Evolutionary conservation across 2,888 invertebrate genomes (phyloP).

Genomic region (Heliconius cydno): DNA sequence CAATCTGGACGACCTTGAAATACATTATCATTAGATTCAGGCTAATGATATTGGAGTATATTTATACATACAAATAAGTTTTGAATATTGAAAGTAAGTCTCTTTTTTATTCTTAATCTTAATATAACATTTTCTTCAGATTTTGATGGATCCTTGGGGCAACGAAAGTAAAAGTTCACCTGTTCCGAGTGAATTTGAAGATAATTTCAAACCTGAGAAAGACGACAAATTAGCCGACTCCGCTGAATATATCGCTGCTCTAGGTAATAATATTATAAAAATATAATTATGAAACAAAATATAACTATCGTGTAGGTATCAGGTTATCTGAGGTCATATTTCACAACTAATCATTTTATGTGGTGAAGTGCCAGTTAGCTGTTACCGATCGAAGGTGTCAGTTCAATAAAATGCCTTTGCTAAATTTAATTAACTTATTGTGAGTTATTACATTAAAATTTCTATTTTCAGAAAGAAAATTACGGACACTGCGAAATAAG

Average conservation of each 20-base stretch:
- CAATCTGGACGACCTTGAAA: slow-evolving; percentile 7
- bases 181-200: slow-evolving; percentile 79
- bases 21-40: neutral
- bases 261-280: slow-evolving; percentile 78
- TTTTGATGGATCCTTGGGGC: slow-evolving; percentile 82
- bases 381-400: slow-evolving; percentile 6
- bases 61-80: neutral
- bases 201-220: slow-evolving; percentile 79
- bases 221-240: slow-evolving; percentile 84
- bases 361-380: neutral
- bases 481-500: slow-evolving; percentile 70
- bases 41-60: neutral
- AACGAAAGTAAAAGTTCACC: slow-evolving; percentile 60
- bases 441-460: slow-evolving; percentile 14
- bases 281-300: slow-evolving; percentile 1
- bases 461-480: slow-evolving; percentile 69
- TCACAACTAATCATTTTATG: slow-evolving; percentile 19
- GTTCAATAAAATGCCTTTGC: neutral
- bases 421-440: neutral
- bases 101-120: neutral
- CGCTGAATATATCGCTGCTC: slow-evolving; percentile 85
- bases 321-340: slow-evolving; percentile 46
- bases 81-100: neutral
- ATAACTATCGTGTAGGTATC: slow-evolving; percentile 14
- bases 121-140: slow-evolving; percentile 50